Conservation (phyloP, 2,888 invertebrate genomes). For the Laspeyria flexula region DNA sequence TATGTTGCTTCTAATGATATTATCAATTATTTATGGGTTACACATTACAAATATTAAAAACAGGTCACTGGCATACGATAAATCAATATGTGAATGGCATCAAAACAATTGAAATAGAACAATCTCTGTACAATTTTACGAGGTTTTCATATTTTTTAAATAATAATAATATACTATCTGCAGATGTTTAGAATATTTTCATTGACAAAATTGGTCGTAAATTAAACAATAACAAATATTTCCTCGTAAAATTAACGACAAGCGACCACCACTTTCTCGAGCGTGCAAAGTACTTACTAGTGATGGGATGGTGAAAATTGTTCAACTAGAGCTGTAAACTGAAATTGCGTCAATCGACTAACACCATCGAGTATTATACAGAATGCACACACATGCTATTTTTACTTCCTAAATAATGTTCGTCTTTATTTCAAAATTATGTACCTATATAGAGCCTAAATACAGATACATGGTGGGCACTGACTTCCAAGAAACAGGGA, state of each 20-base stretch:
- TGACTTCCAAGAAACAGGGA: no score
- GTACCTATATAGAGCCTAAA: no score
- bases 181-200: conserved; percentile 17
- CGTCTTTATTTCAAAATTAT: no score
- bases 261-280: conserved; percentile 6
- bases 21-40: conserved; percentile 77
- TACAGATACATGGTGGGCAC: no score
- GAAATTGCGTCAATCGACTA: no score
- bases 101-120: conserved; percentile 72
- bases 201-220: conserved; percentile 30
- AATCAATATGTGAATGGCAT: conserved; percentile 81
- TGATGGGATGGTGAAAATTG: conserved; percentile 17
- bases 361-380: no score
- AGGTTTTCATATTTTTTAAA: background rate
- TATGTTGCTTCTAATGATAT: conserved; percentile 53
- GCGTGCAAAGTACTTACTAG: conserved; percentile 44
- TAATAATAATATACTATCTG: background rate
- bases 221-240: conserved; percentile 44
- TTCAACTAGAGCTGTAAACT: no score
- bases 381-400: no score
- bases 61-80: conserved; percentile 82
- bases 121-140: conserved; percentile 11
- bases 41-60: conserved; percentile 76
- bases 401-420: no score
- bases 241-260: conserved; percentile 25